Percentiles rank a stretch among this genome's conserved stretches.
phyloP scores from a whole-genome alignment of 2,888 invertebrate species.

The Lasioglossum malachurum region DNA sequence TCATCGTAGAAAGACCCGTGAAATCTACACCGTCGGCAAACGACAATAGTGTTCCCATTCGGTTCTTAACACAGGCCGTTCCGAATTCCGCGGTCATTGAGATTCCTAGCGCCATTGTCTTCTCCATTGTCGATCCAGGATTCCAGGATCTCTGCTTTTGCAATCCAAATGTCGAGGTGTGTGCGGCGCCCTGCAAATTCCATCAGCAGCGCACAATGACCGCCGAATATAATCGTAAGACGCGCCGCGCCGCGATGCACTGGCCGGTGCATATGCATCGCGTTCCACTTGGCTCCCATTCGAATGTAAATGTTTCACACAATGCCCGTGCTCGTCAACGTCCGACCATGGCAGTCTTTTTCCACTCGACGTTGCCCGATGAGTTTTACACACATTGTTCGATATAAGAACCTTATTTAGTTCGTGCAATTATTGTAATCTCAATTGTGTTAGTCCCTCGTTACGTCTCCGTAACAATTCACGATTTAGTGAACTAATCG shows the following conservation, averaged over 20 bases:
- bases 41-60: conserved; percentile 5
- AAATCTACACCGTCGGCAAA: not conserved
- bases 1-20: not conserved
- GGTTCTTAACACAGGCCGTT: not conserved
- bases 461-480: no score
- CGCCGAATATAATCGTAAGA: not conserved
- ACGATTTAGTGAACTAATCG: no score
- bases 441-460: no score
- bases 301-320: conserved; percentile 52
- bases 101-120: conserved; percentile 3
- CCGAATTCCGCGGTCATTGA: conserved; percentile 4
- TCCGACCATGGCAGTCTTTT: not conserved
- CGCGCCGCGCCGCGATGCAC: conserved; percentile 16
- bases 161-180: conserved; percentile 11
- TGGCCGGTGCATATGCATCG: conserved; percentile 53
- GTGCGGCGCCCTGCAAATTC: conserved; percentile 2
- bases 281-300: conserved; percentile 37
- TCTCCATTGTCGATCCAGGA: not conserved
- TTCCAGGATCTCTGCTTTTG: not conserved
- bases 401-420: no score
- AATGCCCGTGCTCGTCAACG: not conserved
- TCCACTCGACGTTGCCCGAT: not conserved
- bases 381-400: not conserved
- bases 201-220: conserved; percentile 16
- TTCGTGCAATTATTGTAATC: no score